A percentile compares a stretch with the other conserved stretches of the same genome.
These are phyloP conservation scores for Podocnemis expansa DNA, from an alignment of 2,113 vertebrate species.

Conservation along the genomic window DNA sequence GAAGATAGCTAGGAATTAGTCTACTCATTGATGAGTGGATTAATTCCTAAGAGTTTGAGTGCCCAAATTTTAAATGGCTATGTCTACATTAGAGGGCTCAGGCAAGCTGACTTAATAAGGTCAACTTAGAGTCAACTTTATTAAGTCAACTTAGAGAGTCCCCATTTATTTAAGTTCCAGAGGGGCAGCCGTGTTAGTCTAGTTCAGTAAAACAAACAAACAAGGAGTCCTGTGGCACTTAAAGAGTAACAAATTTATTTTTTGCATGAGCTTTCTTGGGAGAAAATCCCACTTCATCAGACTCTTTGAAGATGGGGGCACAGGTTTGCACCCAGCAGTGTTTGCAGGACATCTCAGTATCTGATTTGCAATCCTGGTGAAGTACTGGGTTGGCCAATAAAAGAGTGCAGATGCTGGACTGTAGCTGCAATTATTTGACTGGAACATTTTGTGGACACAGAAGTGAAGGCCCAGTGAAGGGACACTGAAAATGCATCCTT, in stretches of 20 bases:
- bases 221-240: no score
- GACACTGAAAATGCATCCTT: slow-evolving; percentile 17
- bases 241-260: no score
- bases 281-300: no score
- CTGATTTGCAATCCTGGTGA: accelerated
- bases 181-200: no score
- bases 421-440: neutral
- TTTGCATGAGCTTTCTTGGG: no score
- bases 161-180: no score
- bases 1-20: neutral
- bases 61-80: neutral
- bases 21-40: neutral
- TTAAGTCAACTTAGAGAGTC: no score
- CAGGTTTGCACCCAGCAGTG: neutral
- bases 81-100: no score
- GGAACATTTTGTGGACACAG: neutral
- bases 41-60: neutral
- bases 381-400: neutral
- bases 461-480: neutral
- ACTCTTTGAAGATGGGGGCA: no score
- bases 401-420: neutral
- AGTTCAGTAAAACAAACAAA: no score
- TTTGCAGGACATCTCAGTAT: neutral
- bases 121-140: no score
- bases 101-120: no score